phyloP scores from a whole-genome alignment of 2,797 vertebrate genomes.

The Gymnodraco acuticeps region DNA sequence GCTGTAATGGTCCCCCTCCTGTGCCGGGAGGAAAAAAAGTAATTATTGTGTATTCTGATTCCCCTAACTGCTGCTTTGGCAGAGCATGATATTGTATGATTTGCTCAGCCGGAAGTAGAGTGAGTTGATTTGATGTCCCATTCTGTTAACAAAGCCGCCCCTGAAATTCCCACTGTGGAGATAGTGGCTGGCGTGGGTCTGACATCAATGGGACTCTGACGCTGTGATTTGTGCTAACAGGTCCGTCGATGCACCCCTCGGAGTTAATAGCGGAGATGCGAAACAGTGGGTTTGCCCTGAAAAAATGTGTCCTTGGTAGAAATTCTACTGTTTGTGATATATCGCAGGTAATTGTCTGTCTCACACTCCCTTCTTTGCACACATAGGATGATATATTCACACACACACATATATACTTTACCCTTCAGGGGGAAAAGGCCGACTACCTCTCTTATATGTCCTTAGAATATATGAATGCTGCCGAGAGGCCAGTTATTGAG shows the following conservation, averaged over 20 bases:
- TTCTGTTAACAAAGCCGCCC: slow-evolving; percentile 98
- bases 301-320: slow-evolving; percentile 99
- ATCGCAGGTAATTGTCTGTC: slow-evolving; percentile 94
- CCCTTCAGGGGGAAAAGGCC: slow-evolving; percentile 79
- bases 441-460: slow-evolving; percentile 80
- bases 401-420: slow-evolving; percentile 8
- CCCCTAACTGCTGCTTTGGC: slow-evolving; percentile 93
- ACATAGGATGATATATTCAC: slow-evolving; percentile 24
- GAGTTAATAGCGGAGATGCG: slow-evolving; percentile 99
- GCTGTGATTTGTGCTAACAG: slow-evolving; percentile 98
- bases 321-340: slow-evolving; percentile 96
- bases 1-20: slow-evolving; percentile 90
- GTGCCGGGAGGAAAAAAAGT: slow-evolving; percentile 90
- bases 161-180: slow-evolving; percentile 93
- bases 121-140: slow-evolving; percentile 98
- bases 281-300: slow-evolving; percentile 99
- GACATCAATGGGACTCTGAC: slow-evolving; percentile 95
- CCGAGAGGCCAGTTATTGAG: slow-evolving; percentile 81
- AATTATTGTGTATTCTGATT: slow-evolving; percentile 98
- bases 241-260: slow-evolving; percentile 99
- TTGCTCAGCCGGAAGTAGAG: slow-evolving; percentile 99
- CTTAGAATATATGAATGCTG: slow-evolving; percentile 85
- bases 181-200: slow-evolving; percentile 90
- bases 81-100: slow-evolving; percentile 98
- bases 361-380: slow-evolving; percentile 53